Percentiles rank a stretch among this genome's conserved stretches.
Conservation (phyloP, 2,797 vertebrate genomes). For the Cheirogaleus major region DNA sequence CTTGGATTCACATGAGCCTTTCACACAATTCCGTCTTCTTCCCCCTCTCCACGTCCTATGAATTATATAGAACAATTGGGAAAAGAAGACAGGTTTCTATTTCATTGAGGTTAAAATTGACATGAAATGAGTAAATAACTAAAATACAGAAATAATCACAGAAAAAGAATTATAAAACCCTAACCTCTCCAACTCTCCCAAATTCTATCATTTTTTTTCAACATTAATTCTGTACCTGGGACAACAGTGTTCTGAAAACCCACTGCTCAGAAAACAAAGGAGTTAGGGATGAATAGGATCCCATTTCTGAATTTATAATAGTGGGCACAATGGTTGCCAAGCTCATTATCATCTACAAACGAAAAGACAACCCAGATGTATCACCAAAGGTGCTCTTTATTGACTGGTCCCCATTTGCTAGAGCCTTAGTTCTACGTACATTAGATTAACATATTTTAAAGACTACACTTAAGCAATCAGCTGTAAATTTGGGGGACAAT, state of each 20-base stretch:
- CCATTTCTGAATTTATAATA: background rate
- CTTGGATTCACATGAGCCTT: background rate
- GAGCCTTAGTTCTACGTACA: slow-evolving; percentile 13
- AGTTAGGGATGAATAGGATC: background rate
- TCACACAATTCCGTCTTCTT: background rate
- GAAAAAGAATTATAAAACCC: background rate
- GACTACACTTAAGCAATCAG: background rate
- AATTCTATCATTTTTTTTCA: background rate
- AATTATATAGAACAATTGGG: background rate
- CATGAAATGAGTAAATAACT: background rate
- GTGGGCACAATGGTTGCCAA: background rate
- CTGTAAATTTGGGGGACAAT: background rate
- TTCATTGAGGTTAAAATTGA: background rate
- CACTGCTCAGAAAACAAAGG: slow-evolving; percentile 23
- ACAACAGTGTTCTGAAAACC: background rate
- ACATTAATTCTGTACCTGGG: background rate
- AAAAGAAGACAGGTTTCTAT: background rate
- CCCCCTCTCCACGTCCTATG: background rate
- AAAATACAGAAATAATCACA: background rate
- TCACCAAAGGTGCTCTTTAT: background rate
- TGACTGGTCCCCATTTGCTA: background rate
- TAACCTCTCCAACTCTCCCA: background rate
- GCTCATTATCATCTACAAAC: background rate
- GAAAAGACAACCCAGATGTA: background rate
- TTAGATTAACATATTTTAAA: background rate